These are phyloP conservation scores for Tautogolabrus adspersus DNA, from an alignment of 2,113 vertebrate genomes.

Conservation along the genomic window DNA sequence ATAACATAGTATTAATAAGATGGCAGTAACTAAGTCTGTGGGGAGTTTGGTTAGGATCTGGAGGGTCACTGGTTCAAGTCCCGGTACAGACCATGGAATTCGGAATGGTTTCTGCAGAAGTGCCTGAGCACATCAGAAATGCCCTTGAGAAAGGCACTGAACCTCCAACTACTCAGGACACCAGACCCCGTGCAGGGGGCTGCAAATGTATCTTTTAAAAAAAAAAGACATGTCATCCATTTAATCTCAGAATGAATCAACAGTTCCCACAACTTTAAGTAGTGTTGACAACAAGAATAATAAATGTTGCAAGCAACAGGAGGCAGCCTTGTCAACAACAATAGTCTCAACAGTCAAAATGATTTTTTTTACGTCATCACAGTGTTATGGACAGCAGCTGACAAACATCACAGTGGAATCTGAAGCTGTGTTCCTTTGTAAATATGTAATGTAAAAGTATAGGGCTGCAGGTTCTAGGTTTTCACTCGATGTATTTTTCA, in stretches of 20 bases:
- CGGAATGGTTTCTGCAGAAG: no score
- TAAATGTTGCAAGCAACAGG: conserved; percentile 2
- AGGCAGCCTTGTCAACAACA: background rate
- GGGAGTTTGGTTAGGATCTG: no score
- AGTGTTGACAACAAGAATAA: background rate
- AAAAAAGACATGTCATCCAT: background rate
- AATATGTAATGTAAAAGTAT: background rate
- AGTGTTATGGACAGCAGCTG: conserved; percentile 1
- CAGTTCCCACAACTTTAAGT: background rate
- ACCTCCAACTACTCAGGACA: no score
- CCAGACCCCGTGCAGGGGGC: no score
- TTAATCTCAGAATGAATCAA: background rate
- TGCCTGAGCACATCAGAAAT: no score
- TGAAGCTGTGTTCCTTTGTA: background rate
- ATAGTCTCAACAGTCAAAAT: background rate
- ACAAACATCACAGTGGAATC: conserved; percentile 30
- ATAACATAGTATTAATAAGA: no score
- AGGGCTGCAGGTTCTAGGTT: conserved; percentile 20
- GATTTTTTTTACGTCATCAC: background rate
- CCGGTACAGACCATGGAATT: no score
- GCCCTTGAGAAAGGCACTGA: no score
- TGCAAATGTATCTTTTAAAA: no score
- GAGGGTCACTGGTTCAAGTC: no score
- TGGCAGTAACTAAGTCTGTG: no score
- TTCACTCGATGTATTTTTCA: conserved; percentile 37